Evolutionary conservation across 2,113 vertebrate genomes (phyloP).

Genomic region (Lycaon pictus): DNA sequence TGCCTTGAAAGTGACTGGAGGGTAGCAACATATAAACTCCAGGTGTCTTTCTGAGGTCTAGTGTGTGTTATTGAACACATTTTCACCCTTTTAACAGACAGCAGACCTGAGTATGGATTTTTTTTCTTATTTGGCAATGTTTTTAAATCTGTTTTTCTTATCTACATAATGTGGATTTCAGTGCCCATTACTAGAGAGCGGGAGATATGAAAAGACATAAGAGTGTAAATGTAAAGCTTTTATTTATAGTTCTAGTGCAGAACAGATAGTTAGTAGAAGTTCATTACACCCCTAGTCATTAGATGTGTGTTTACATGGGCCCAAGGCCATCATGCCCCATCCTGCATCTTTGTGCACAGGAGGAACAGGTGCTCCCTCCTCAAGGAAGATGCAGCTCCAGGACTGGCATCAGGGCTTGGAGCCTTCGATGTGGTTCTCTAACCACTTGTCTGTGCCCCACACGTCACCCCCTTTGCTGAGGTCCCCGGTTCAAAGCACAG

Average conservation of each 20-base stretch:
- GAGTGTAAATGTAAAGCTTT: not conserved
- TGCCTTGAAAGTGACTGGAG: not conserved
- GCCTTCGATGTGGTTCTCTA: not conserved
- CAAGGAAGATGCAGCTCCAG: not conserved
- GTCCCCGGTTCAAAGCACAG: not conserved
- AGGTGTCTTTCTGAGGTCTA: not conserved
- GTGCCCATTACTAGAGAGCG: not conserved
- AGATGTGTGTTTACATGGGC: not conserved
- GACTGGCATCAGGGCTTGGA: not conserved
- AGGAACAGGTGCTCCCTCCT: not conserved
- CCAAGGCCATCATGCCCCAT: not conserved
- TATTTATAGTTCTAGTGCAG: not conserved
- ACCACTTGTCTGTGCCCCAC: fast-evolving
- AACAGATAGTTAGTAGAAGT: not conserved
- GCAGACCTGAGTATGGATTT: not conserved
- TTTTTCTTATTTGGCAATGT: not conserved
- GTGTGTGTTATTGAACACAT: not conserved
- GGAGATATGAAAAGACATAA: slow-evolving; percentile 26
- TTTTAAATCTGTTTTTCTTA: slow-evolving; percentile 34
- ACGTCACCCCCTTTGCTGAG: not conserved
- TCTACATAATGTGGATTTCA: not conserved
- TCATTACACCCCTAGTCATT: not conserved
- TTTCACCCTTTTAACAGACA: not conserved
- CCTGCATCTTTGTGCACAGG: not conserved
- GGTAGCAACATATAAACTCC: not conserved